Conservation (phyloP, 2,113 vertebrate genomes). For the Elachura formosa region DNA sequence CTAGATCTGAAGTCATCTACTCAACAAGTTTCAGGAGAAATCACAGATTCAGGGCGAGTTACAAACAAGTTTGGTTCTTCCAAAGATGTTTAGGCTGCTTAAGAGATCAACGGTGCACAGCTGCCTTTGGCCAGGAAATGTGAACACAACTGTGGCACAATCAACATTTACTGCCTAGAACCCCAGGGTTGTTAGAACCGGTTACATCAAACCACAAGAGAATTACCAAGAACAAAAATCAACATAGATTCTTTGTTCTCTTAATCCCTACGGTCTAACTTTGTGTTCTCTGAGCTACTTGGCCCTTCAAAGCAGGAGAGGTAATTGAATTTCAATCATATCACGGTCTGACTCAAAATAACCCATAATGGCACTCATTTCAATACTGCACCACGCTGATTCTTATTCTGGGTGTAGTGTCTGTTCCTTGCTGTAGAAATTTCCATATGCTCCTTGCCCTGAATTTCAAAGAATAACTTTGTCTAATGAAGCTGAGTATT, state of each 20-base stretch:
- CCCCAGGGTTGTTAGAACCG: not conserved
- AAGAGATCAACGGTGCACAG: not conserved
- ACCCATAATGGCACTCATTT: constrained; percentile 12
- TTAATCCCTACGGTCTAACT: not conserved
- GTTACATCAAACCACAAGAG: not conserved
- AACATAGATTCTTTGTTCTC: not conserved
- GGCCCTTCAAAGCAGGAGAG: not conserved
- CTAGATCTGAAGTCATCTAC: not conserved
- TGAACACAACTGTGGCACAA: not conserved
- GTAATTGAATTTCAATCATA: constrained; percentile 42
- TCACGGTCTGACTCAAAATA: not conserved
- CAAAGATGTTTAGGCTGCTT: not conserved
- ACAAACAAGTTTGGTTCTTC: not conserved
- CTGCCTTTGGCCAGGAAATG: not conserved
- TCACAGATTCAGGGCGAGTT: not conserved
- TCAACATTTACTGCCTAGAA: not conserved
- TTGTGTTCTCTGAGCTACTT: not conserved
- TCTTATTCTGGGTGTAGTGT: constrained; percentile 9
- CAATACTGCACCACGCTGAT: not conserved
- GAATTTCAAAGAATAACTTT: constrained; percentile 48
- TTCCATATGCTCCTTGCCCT: constrained; percentile 59
- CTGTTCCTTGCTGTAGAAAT: constrained; percentile 23
- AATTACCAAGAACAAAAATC: not conserved
- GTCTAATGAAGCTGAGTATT: constrained; percentile 47
- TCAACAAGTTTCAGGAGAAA: not conserved